Evolutionary conservation across 2,797 vertebrate species (phyloP).

Genomic region (Pipistrellus nathusii): DNA sequence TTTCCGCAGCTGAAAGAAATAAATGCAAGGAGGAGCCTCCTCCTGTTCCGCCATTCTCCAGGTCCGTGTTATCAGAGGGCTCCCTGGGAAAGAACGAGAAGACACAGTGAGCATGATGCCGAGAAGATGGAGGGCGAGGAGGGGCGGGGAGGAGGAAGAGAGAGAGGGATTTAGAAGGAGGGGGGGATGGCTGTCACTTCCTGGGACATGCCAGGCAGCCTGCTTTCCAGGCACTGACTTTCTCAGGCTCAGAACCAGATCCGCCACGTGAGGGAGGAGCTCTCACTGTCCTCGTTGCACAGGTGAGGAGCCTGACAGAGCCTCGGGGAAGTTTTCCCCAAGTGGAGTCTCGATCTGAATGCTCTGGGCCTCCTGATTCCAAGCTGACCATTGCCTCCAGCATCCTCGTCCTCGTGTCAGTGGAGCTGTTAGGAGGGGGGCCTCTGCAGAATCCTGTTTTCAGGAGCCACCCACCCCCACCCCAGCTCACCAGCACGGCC

Average conservation of each 20-base stretch:
- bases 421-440: background rate
- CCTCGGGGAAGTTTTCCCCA: background rate
- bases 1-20: fast-evolving
- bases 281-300: background rate
- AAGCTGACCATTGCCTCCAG: background rate
- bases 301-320: background rate
- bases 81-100: conserved; percentile 63
- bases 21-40: conserved; percentile 50
- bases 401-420: background rate
- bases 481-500: background rate
- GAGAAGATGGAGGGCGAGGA: too few relatives aligned
- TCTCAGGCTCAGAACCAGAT: background rate
- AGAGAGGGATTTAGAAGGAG: too few relatives aligned
- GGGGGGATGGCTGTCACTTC: background rate
- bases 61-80: background rate
- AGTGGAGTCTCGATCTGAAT: background rate
- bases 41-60: background rate
- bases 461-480: background rate
- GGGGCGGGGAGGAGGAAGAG: background rate
- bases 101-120: conserved; percentile 13
- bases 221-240: background rate
- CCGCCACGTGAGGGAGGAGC: background rate
- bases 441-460: background rate
- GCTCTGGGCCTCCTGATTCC: background rate
- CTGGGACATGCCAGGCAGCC: too few relatives aligned